Evolutionary conservation across 2,888 invertebrate genomes (phyloP), one percentile per base, ranked within the genome.

Genomic region (Eubasilissa splendida): DNA sequence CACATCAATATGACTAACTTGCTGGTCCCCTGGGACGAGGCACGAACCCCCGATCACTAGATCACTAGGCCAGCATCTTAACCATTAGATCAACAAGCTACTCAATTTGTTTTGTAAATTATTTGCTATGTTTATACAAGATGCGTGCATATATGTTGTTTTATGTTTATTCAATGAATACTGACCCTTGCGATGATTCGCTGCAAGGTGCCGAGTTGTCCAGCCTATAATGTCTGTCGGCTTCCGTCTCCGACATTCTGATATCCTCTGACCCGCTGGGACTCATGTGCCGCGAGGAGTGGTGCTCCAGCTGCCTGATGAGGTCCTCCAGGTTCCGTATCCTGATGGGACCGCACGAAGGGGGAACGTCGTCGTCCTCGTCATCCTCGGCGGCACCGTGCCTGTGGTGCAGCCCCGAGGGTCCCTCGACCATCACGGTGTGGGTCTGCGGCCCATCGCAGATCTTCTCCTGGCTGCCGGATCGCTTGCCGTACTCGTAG

Each of bases 201-300:
- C 95, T 95, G 90, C 92, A 93, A 86, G 92, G 92, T 85, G 90
- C 90, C 84, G 93, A 93, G 85, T 95, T 91, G 91, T 96, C 96
- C 89, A 95, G 92, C 89, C 96, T 92, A 89, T 96, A 96, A 88
- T 96, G 96, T 79, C 97, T 93, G 88, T 97, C 97, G 76, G 95
- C 95, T 88, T 97, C 97, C 76, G 95, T 95, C 89, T 97, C 97
- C 79, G 96, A 96, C 93, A 95, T 94, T 85, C 95, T 90, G 86
- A 97, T 96, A 86, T 97, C 97, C 87, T 97, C 97, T 22, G 96
- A 96, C 82, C 96, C 97, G 85, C 96, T 95, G 75, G 97, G 97
- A 87, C 96, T 96, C 95, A 96, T 96, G 88, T 96, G 96, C 33
- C 96, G 91, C 83, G 93, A 92, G 85, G 96, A 95, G 88, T 96